phyloP scores from a whole-genome alignment of 1,140 invertebrate genomes.

The Drosophila mauritiana region DNA sequence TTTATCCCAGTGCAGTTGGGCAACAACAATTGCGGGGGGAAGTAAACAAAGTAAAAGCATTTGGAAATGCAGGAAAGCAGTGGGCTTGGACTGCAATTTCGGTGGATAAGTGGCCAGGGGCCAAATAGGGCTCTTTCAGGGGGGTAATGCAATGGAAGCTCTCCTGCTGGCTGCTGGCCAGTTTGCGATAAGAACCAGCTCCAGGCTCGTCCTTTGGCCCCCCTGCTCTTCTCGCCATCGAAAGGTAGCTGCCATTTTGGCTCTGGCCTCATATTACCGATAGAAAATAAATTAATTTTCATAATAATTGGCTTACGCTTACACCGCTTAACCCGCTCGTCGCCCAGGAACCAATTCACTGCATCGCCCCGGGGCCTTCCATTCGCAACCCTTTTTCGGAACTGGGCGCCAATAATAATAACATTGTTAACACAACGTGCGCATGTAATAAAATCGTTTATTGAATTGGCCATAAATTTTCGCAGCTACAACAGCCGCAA shows the following conservation, averaged over 20 bases:
- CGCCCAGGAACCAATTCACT: slow-evolving; percentile 37
- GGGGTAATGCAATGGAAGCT: not conserved
- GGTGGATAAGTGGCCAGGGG: slow-evolving; percentile 30
- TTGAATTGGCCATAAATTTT: slow-evolving; percentile 84
- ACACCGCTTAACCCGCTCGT: not conserved
- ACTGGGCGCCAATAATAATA: slow-evolving; percentile 79
- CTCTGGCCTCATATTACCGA: slow-evolving; percentile 55
- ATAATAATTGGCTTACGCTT: slow-evolving; percentile 65
- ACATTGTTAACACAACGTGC: slow-evolving; percentile 81
- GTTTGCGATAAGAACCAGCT: slow-evolving; percentile 56
- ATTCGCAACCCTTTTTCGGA: slow-evolving; percentile 50
- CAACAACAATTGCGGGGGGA: slow-evolving; percentile 25
- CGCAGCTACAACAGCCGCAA: slow-evolving; percentile 70
- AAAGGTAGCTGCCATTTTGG: slow-evolving; percentile 13
- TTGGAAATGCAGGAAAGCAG: slow-evolving; percentile 48
- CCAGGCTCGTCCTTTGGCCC: not conserved
- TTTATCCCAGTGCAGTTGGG: not conserved
- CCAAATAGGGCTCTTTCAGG: not conserved
- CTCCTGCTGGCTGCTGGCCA: slow-evolving; percentile 39
- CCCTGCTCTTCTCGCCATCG: not conserved
- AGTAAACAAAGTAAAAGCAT: slow-evolving; percentile 62
- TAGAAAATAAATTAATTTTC: slow-evolving; percentile 81
- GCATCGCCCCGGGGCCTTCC: slow-evolving; percentile 29
- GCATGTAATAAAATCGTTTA: slow-evolving; percentile 84
- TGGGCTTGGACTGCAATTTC: slow-evolving; percentile 30